Evolutionary conservation across 2,888 invertebrate genomes (phyloP).

Genomic region (Ischnus inquisitorius): DNA sequence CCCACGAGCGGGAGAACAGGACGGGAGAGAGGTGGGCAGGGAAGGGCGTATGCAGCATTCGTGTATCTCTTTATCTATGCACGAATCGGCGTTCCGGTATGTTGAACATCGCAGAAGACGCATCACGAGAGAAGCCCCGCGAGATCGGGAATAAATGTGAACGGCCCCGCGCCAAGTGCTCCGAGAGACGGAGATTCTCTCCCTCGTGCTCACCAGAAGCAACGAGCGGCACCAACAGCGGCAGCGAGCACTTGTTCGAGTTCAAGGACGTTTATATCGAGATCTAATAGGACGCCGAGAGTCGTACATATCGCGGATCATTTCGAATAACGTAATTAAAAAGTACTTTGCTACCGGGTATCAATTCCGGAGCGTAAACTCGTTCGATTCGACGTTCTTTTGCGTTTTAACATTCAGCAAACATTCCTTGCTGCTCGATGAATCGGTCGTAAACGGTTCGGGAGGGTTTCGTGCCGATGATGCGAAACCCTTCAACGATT

Average conservation of each 20-base stretch:
- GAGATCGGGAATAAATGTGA: constrained; percentile 68
- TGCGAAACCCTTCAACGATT: constrained; percentile 45
- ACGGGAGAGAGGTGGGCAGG: neutral
- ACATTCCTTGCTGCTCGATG: neutral
- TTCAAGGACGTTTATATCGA: constrained; percentile 73
- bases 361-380: neutral
- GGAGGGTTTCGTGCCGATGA: neutral
- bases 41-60: constrained; percentile 62
- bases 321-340: constrained; percentile 10
- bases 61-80: constrained; percentile 73
- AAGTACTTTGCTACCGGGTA: constrained; percentile 21
- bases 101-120: constrained; percentile 73
- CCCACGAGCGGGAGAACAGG: constrained; percentile 47
- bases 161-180: constrained; percentile 36
- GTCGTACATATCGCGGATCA: neutral
- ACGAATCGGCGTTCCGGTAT: constrained; percentile 75
- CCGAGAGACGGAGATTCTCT: constrained; percentile 64
- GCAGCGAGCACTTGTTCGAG: constrained; percentile 71
- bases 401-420: neutral
- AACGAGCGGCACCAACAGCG: constrained; percentile 37
- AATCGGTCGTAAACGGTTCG: no score
- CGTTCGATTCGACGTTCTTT: neutral
- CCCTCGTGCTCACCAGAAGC: constrained; percentile 60
- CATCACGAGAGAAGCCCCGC: constrained; percentile 55
- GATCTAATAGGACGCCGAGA: constrained; percentile 37